Percentiles rank a stretch among this genome's conserved stretches.
Evolutionary conservation across 2,888 invertebrate genomes (phyloP).

Genomic region (Maniola hyperantus): DNA sequence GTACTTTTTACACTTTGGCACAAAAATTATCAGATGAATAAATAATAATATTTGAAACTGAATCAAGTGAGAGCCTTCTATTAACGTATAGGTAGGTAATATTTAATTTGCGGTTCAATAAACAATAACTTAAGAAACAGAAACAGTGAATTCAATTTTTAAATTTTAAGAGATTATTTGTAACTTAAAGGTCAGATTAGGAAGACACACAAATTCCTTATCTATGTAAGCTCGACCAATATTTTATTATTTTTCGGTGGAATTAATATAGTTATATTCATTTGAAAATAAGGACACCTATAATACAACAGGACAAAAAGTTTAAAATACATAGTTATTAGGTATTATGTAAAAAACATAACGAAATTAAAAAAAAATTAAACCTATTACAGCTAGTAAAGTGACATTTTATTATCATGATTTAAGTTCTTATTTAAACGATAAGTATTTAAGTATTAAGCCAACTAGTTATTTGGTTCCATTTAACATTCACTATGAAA

Average conservation of each 20-base stretch:
- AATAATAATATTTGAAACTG: neutral
- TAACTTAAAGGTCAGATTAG: neutral
- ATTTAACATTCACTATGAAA: conserved; percentile 80
- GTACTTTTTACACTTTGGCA: neutral
- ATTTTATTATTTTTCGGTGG: conserved; percentile 10
- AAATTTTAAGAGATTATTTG: neutral
- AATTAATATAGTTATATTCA: neutral
- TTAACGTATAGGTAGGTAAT: too few species aligned
- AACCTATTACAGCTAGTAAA: neutral
- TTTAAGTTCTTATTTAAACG: conserved; percentile 15
- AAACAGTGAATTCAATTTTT: neutral
- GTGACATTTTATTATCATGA: conserved; percentile 14
- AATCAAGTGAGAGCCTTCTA: neutral
- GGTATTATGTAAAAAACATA: neutral
- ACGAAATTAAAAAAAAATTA: neutral
- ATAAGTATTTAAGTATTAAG: conserved; percentile 28
- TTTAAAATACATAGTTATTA: neutral
- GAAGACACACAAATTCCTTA: conserved; percentile 15
- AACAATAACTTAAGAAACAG: neutral
- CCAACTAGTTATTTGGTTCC: conserved; percentile 72
- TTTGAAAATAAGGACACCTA: neutral
- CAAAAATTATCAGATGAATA: neutral
- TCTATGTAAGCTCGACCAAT: conserved; percentile 21
- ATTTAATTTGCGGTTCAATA: too few species aligned
- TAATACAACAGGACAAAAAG: neutral